Percentiles rank a stretch among this genome's conserved stretches.
Evolutionary conservation across 1,140 invertebrate genomes (phyloP).

Genomic region (Propsilocerus akamusi): DNA sequence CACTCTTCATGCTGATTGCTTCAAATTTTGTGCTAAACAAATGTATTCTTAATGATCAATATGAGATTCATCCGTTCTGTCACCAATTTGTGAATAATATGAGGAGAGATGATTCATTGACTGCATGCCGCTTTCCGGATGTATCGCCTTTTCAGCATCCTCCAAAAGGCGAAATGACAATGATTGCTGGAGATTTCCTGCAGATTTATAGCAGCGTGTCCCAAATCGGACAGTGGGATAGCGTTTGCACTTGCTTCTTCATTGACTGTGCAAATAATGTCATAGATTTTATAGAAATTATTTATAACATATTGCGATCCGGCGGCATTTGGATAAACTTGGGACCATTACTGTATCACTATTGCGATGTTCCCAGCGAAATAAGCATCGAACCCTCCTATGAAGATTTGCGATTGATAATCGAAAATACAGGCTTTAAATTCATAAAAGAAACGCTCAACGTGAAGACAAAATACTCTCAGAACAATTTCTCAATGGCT

Average conservation of each 20-base stretch:
- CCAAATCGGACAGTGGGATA: constrained; percentile 57
- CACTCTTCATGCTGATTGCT: constrained; percentile 91
- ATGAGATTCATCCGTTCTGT: constrained; percentile 79
- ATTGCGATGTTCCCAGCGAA: constrained; percentile 70
- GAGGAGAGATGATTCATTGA: constrained; percentile 58
- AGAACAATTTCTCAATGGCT: constrained; percentile 87
- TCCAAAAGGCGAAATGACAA: constrained; percentile 53
- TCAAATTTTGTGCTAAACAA: constrained; percentile 91
- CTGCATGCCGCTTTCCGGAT: constrained; percentile 73
- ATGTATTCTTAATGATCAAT: constrained; percentile 28
- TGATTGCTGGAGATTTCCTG: constrained; percentile 88
- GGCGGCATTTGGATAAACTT: constrained; percentile 78
- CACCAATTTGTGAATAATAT: constrained; percentile 86
- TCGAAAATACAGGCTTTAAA: constrained; percentile 68
- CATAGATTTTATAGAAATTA: constrained; percentile 85
- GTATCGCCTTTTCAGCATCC: constrained; percentile 55
- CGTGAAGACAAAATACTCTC: constrained; percentile 72
- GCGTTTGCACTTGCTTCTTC: constrained; percentile 93
- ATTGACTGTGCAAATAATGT: constrained; percentile 96
- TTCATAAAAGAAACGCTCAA: constrained; percentile 55
- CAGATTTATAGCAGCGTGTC: constrained; percentile 49
- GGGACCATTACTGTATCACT: constrained; percentile 91
- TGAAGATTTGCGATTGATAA: constrained; percentile 64
- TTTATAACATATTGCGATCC: constrained; percentile 79
- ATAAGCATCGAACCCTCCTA: constrained; percentile 90